Percentiles rank a stretch among this genome's conserved stretches.
These are phyloP conservation scores for Pinctada fucata DNA, from an alignment of 2,888 invertebrate genomes.

Conservation along the genomic window DNA sequence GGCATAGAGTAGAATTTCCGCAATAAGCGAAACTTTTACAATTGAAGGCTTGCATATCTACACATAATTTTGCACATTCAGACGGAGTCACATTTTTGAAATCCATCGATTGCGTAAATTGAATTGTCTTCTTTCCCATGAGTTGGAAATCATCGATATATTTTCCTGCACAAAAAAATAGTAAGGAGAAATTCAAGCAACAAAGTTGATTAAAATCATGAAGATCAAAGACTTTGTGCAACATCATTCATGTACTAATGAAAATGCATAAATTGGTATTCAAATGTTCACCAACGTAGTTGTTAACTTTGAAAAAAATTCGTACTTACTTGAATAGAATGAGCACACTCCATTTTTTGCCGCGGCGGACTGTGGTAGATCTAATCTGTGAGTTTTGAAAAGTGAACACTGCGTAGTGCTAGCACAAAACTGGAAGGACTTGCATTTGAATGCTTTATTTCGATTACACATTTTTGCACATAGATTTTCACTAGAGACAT, in stretches of 20 bases:
- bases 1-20: constrained; percentile 42
- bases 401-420: constrained; percentile 43
- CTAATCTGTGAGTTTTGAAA: constrained; percentile 41
- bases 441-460: constrained; percentile 31
- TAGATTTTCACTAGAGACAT: constrained; percentile 42
- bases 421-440: constrained; percentile 51
- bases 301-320: no score
- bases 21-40: constrained; percentile 54
- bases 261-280: no score
- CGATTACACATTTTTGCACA: constrained; percentile 55
- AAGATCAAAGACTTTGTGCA: no score
- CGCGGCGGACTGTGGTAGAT: constrained; percentile 15
- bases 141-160: constrained; percentile 48
- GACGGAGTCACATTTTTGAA: constrained; percentile 39
- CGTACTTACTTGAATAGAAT: constrained; percentile 50
- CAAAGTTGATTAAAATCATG: no score
- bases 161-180: constrained; percentile 43
- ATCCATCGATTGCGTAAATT: constrained; percentile 20
- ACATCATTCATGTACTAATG: no score
- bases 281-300: no score
- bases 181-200: no score
- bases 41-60: constrained; percentile 36
- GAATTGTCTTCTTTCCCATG: constrained; percentile 35
- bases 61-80: constrained; percentile 53
- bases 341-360: constrained; percentile 34